These are phyloP conservation scores for Solea solea DNA, from an alignment of 2,113 vertebrate species.

Conservation along the genomic window DNA sequence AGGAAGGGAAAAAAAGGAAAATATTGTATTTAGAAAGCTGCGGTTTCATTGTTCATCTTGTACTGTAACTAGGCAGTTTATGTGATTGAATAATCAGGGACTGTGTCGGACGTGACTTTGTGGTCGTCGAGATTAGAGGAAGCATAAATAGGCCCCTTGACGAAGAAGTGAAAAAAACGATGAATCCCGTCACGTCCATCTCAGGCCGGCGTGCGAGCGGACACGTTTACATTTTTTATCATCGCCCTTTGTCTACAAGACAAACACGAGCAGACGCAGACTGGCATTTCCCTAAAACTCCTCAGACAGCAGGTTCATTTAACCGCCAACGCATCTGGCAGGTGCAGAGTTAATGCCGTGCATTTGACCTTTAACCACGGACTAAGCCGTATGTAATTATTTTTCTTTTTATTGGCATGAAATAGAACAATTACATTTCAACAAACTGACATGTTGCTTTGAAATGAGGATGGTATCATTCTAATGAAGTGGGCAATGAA, in stretches of 20 bases:
- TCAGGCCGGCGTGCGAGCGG: slow-evolving; percentile 26
- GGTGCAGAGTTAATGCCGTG: neutral
- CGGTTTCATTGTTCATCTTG: too few relatives aligned
- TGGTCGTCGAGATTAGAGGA: neutral
- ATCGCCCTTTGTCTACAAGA: slow-evolving; percentile 60
- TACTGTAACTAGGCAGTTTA: too few relatives aligned
- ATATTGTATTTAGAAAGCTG: neutral
- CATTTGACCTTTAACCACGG: neutral
- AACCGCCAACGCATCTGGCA: neutral
- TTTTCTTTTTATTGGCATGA: too few relatives aligned
- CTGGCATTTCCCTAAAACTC: slow-evolving; percentile 55
- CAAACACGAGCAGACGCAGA: slow-evolving; percentile 25
- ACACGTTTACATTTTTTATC: slow-evolving; percentile 75
- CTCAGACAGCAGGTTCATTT: slow-evolving; percentile 41
- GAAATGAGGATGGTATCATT: too few relatives aligned
- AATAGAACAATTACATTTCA: too few relatives aligned
- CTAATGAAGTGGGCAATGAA: too few relatives aligned
- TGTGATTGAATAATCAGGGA: too few relatives aligned
- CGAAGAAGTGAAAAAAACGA: slow-evolving; percentile 42
- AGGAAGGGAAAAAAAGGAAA: neutral
- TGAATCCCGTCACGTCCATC: slow-evolving; percentile 50
- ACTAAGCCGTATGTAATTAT: too few relatives aligned
- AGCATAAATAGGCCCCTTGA: neutral
- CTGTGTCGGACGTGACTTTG: too few relatives aligned
- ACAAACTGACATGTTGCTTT: too few relatives aligned